Evolutionary conservation across 2,888 invertebrate genomes (phyloP), one percentile per base, ranked within the genome.

Genomic region (Cataglyphis albicans): DNA sequence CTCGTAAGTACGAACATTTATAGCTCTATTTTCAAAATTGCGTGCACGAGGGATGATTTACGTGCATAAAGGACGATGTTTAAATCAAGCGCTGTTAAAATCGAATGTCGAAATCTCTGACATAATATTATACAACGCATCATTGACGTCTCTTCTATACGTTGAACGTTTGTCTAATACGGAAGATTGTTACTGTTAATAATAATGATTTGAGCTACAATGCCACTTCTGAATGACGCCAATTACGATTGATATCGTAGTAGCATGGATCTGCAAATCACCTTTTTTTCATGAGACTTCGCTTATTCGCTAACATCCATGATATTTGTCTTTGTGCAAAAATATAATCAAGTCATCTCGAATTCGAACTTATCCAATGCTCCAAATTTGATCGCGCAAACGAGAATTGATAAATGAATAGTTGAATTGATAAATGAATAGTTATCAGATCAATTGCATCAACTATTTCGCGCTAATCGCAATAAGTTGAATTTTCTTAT

Each of bases 121-220:
- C 15, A 29, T 44, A 68, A 68, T 32, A 18, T 67, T 29, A 38
- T 25, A 18, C 18, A 21, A 74, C 63, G 25, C 44, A 44, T 35
- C 32, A 35, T 61, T 29, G 32, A 21, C 25, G 18, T 18, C n/a
- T 41, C 57, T n/a, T 57, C 68, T 61, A 68, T 44, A 78, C 35
- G 78, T 78, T 68, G 21, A 68, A 80, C 35, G 59, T 48, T 80
- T 70, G 35, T 68, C 78, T 70, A 80, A 80, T 68, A 61, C 32
- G 57, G 7, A 70, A 32, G 68, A 80, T 41, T 68, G 59, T 78
- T 68, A 68, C 59, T 78, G 44, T 78, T 78, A 78, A 44, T 3
- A 25, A 59, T 32, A 18, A 68, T 44, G 55, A 76, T 38, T 78
- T 80, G 78, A 59, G 35, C 12, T 70, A 61, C 35, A 32, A 44